phyloP scores from a whole-genome alignment of 2,888 invertebrate genomes.

The Tridacna crocea region DNA sequence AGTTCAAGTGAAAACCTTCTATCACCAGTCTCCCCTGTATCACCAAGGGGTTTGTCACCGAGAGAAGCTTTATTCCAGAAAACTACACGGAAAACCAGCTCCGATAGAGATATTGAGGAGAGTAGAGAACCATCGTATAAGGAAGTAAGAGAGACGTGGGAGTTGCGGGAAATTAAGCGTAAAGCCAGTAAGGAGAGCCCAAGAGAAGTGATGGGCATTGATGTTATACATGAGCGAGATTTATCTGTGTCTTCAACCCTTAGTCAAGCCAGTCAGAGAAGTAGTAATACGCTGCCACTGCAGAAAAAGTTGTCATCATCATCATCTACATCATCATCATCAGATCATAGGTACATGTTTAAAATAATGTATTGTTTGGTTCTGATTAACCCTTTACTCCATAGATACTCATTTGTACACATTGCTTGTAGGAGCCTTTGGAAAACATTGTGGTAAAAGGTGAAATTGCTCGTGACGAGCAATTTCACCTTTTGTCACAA shows the following conservation, averaged over 20 bases:
- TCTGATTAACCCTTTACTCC: not conserved
- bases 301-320: constrained; percentile 67
- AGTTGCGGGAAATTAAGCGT: constrained; percentile 53
- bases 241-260: constrained; percentile 58
- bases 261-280: constrained; percentile 62
- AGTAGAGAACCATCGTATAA: constrained; percentile 41
- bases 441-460: too few relatives aligned
- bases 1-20: constrained; percentile 49
- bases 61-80: constrained; percentile 13
- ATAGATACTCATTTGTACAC: too few relatives aligned
- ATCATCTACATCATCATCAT: constrained; percentile 41
- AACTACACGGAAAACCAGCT: not conserved
- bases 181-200: constrained; percentile 28
- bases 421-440: too few relatives aligned
- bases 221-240: constrained; percentile 53
- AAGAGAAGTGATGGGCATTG: constrained; percentile 28
- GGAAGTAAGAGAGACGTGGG: constrained; percentile 54
- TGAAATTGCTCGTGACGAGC: too few relatives aligned
- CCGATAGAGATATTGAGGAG: constrained; percentile 10
- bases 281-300: constrained; percentile 65
- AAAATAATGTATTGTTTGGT: not conserved
- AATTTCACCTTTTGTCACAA: too few relatives aligned
- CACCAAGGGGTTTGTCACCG: constrained; percentile 30
- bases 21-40: constrained; percentile 38
- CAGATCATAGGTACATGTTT: constrained; percentile 59